Conservation (phyloP, 37 sponge, comb jelly and placozoan species). For the Petrosia ficiformis region DNA sequence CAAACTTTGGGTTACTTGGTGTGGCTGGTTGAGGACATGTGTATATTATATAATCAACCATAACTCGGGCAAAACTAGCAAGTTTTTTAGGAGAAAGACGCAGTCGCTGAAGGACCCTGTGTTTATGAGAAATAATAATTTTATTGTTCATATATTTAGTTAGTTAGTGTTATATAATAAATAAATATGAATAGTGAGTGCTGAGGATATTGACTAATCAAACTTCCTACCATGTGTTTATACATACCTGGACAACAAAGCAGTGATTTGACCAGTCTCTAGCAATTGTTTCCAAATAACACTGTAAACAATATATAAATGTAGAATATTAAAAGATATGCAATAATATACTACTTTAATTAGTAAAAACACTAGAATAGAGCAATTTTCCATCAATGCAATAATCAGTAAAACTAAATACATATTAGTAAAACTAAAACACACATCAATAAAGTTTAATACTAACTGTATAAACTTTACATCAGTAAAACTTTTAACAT, state of each 20-base stretch:
- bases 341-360: not conserved
- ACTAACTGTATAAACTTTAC: no score
- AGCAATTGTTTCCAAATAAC: conserved; percentile 70
- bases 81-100: conserved; percentile 36
- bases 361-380: no score
- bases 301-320: conserved; percentile 44
- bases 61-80: conserved; percentile 27
- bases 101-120: not conserved
- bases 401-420: no score
- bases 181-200: no score
- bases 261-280: conserved; percentile 38
- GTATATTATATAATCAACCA: conserved; percentile 59
- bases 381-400: no score
- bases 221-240: no score
- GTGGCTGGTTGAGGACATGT: conserved; percentile 27
- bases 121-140: not conserved
- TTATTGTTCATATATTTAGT: not conserved
- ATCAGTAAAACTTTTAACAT: no score
- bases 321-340: not conserved
- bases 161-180: no score
- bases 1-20: not conserved
- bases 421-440: no score
- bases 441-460: no score
- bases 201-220: no score
- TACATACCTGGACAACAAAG: conserved; percentile 34